Percentiles rank a stretch among this genome's conserved stretches.
Evolutionary conservation across 2,888 invertebrate species (phyloP).

Genomic region (Phytoseiulus persimilis): DNA sequence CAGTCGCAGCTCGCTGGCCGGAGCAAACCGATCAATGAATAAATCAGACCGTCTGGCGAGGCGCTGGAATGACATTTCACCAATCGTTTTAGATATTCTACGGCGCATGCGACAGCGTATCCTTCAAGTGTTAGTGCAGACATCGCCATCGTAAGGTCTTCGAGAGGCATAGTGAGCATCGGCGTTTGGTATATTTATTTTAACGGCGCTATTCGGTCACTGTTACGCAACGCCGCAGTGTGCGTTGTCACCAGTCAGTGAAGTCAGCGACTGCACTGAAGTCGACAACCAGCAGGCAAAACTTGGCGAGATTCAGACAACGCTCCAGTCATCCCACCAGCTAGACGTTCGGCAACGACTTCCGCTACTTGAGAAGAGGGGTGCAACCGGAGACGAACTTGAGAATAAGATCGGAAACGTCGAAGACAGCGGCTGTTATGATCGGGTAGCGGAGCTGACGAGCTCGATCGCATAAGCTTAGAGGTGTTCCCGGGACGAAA

Average conservation of each 20-base stretch:
- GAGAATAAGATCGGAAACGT: not conserved
- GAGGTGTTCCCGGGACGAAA: not conserved
- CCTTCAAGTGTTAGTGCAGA: not conserved
- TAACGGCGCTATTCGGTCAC: not conserved
- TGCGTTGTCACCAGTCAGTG: conserved; percentile 5
- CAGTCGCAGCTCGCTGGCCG: too few relatives aligned
- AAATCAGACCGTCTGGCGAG: not conserved
- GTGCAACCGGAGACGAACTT: not conserved
- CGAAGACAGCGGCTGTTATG: not conserved
- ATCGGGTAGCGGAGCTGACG: not conserved
- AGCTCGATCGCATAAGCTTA: not conserved
- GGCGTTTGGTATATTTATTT: not conserved
- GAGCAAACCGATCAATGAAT: too few relatives aligned
- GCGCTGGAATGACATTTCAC: not conserved
- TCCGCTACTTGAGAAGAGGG: not conserved
- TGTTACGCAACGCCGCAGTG: not conserved
- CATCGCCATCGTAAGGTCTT: not conserved
- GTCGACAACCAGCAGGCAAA: not conserved
- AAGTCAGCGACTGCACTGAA: not conserved
- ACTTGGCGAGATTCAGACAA: not conserved
- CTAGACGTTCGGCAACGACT: not conserved
- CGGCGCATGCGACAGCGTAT: not conserved
- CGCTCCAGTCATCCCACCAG: not conserved
- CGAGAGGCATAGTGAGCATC: not conserved
- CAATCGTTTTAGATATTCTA: not conserved